These are phyloP conservation scores for Anneissia japonica DNA, from an alignment of 35 echinoderm and acorn worm genomes.

Conservation along the genomic window DNA sequence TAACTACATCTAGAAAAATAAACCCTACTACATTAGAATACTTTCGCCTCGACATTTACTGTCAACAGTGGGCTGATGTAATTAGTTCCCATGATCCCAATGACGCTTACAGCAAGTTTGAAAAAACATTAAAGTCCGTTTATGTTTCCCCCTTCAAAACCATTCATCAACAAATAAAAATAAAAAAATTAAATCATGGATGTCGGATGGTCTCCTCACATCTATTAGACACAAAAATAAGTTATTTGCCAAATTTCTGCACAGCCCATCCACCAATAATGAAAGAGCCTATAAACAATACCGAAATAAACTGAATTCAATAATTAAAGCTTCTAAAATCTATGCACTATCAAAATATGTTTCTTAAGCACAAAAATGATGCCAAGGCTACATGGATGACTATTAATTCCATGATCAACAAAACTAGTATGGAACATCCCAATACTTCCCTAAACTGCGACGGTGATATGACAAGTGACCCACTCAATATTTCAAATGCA, in stretches of 20 bases:
- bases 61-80: too few species aligned
- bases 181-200: neutral
- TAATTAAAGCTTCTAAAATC: neutral
- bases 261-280: neutral
- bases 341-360: neutral
- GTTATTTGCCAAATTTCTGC: neutral
- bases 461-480: neutral
- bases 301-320: neutral
- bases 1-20: too few species aligned
- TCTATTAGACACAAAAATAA: neutral
- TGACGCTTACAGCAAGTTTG: too few species aligned
- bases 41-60: too few species aligned
- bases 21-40: too few species aligned
- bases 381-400: neutral
- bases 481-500: neutral
- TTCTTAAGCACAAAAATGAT: neutral
- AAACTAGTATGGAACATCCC: neutral
- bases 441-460: neutral
- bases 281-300: neutral
- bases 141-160: neutral
- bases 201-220: neutral
- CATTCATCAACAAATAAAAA: neutral
- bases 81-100: too few species aligned
- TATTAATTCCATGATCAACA: neutral
- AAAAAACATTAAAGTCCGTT: neutral